These are phyloP conservation scores for Ceriagrion tenellum DNA, from an alignment of 2,888 invertebrate species.

Conservation along the genomic window DNA sequence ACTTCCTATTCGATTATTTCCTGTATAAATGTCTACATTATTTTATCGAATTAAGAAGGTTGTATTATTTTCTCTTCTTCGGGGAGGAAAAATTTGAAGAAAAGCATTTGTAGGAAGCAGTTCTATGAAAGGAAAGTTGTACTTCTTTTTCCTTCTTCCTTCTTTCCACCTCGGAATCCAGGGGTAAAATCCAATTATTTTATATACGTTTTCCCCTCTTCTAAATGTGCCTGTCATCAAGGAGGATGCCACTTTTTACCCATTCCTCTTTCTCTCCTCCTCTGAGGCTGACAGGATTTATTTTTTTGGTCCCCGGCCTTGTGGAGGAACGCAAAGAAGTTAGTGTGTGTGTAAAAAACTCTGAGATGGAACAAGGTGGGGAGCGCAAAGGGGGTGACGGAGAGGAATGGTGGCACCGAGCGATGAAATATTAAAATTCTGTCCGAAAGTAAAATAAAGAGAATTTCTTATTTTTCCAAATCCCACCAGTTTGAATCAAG, in stretches of 20 bases:
- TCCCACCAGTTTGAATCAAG: not conserved
- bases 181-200: conserved; percentile 54
- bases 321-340: conserved; percentile 5
- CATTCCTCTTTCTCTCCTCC: not conserved
- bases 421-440: conserved; percentile 28
- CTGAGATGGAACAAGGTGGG: not conserved
- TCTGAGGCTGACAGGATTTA: conserved; percentile 7
- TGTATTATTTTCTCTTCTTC: not conserved
- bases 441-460: conserved; percentile 26
- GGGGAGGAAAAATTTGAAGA: not conserved
- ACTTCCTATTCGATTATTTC: not conserved
- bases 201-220: not conserved
- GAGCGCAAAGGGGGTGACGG: not conserved
- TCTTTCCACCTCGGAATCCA: not conserved
- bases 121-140: not conserved
- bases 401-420: not conserved
- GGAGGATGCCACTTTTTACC: not conserved
- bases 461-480: not conserved
- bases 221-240: conserved; percentile 49
- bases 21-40: not conserved
- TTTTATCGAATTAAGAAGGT: not conserved
- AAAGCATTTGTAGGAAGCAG: not conserved
- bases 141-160: not conserved
- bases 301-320: not conserved
- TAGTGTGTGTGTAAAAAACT: not conserved